Conservation (phyloP, 1,140 invertebrate species). For the Galleria mellonella region DNA sequence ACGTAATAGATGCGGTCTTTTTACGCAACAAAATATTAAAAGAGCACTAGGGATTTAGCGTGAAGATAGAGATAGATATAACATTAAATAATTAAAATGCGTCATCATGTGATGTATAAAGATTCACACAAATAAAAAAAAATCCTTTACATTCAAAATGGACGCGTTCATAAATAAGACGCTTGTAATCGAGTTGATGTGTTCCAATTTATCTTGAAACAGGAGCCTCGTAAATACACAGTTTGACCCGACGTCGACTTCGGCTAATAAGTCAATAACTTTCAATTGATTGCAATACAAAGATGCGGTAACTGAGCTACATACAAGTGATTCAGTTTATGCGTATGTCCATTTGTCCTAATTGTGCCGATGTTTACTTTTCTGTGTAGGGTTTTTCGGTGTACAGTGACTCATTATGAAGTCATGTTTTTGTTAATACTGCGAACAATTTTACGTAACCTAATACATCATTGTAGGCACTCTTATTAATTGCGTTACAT, state of each 20-base stretch:
- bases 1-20: too few relatives aligned
- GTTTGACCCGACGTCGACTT: constrained; percentile 22
- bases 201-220: constrained; percentile 18
- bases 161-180: constrained; percentile 3
- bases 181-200: constrained; percentile 9
- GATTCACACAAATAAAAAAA: too few relatives aligned
- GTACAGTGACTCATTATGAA: constrained; percentile 32
- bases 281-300: constrained; percentile 26
- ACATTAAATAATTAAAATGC: too few relatives aligned
- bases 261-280: constrained; percentile 39
- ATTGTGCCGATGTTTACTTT: constrained; percentile 33
- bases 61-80: too few relatives aligned
- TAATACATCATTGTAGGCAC: constrained; percentile 11
- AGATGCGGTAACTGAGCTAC: constrained; percentile 8
- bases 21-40: too few relatives aligned
- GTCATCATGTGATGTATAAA: too few relatives aligned
- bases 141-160: too few relatives aligned
- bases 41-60: too few relatives aligned
- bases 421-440: constrained; percentile 19
- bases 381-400: constrained; percentile 21
- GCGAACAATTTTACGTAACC: constrained; percentile 14
- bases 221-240: constrained; percentile 18
- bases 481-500: constrained; percentile 18
- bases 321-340: constrained; percentile 11
- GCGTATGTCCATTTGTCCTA: background rate